phyloP scores from a whole-genome alignment of 2,797 vertebrate species.

The Bryconaethiops microstoma region DNA sequence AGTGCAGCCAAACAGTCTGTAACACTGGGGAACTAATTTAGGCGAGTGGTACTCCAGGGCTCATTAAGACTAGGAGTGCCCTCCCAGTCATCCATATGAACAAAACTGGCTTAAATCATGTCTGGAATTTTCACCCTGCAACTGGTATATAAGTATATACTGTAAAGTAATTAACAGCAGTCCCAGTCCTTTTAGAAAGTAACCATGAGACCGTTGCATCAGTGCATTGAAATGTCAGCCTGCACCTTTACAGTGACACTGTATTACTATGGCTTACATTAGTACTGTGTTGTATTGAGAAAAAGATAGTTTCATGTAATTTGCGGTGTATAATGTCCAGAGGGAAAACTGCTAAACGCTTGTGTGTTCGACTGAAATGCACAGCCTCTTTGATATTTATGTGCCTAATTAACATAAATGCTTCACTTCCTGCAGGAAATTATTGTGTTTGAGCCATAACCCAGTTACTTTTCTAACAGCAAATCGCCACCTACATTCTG shows the following conservation, averaged over 20 bases:
- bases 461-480: constrained; percentile 57
- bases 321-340: neutral
- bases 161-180: neutral
- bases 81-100: neutral
- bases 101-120: constrained; percentile 3
- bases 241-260: neutral
- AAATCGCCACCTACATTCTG: constrained; percentile 64
- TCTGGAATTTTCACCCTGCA: neutral
- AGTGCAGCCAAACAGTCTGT: neutral
- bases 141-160: neutral
- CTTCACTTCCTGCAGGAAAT: neutral
- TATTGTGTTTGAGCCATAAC: constrained; percentile 41
- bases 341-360: neutral
- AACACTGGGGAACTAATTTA: neutral
- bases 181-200: neutral
- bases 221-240: neutral
- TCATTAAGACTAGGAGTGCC: neutral
- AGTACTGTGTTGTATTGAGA: neutral
- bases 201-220: neutral
- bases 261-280: neutral
- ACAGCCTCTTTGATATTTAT: constrained; percentile 56
- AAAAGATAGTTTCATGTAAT: neutral
- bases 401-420: constrained; percentile 55
- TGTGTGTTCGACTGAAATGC: constrained; percentile 53
- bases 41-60: neutral